Evolutionary conservation across 2,797 vertebrate species (phyloP), one percentile per base, ranked within the genome.

Genomic region (Pipistrellus pygmaeus): DNA sequence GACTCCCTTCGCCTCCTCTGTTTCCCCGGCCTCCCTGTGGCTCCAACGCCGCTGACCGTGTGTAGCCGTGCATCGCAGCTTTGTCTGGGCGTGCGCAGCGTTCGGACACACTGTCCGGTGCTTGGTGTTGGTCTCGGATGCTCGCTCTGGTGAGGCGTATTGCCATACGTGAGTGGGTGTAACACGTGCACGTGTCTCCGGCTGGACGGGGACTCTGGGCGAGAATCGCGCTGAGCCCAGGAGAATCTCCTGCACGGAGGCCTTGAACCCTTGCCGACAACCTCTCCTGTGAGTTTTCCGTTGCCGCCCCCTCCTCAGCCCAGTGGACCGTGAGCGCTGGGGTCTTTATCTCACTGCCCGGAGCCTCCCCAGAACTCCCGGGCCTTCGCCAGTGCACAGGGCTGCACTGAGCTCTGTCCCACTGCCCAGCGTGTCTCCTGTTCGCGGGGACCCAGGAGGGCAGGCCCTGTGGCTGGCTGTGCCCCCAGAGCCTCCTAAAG

Each of bases 111-210:
- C 57, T 21, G 46, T 73, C 57, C 1, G 0, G n/a, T 0, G 7
- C 35, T 46, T 23, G 14, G 38, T 27, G 82, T 11, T 11, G 32
- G 82, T 14, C 8, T 12, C 21, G 10, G 15, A 5, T 3, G 1
- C 48, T 18, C 0, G 4, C 18, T 21, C 35, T 2, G 0, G 3
- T 1, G 3, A 44, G 1, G 0, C 0, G 11, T 41, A 57, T 55
- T 0, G 6, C 51, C 17, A 18, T 18, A 53, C 2, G 2, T 30
- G 5, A 0, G 0, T 2, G 10, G 14, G 0, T 1, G 4, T 3
- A 15, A 44, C 6, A 10, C 0, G 13, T 13, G 23, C 90, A 44
- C 20, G 0, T 21, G 8, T 0, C 60, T n/a, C 77, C 35, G 6
- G 18, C 69, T 7, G 57, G 35, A 25, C 1, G 0, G 10, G 5